Conservation (phyloP, 2,888 invertebrate genomes). For the Pegoplata infirma region DNA sequence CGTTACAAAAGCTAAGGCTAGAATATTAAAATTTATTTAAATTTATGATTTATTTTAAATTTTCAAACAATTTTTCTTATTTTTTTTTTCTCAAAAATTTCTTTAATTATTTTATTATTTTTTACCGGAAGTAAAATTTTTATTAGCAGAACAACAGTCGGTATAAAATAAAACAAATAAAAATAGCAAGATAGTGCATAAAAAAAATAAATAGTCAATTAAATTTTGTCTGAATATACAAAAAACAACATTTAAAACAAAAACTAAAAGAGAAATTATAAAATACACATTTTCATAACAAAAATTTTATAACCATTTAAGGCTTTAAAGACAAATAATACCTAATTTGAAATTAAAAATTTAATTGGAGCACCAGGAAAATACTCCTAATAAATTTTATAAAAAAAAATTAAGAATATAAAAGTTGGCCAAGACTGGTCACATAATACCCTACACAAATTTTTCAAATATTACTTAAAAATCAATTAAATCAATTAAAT, state of each 20-base stretch:
- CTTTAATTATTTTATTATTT: background rate
- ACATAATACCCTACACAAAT: too few relatives aligned
- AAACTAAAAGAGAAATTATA: background rate
- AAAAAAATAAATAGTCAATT: background rate
- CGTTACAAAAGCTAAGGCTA: too few relatives aligned
- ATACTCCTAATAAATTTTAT: background rate
- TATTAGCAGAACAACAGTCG: background rate
- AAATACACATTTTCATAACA: background rate
- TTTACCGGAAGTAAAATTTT: constrained; percentile 21
- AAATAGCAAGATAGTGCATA: background rate
- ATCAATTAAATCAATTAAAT: too few relatives aligned
- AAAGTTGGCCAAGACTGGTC: too few relatives aligned
- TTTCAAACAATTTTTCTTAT: too few relatives aligned
- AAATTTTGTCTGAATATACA: background rate
- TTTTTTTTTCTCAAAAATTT: background rate
- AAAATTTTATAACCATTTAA: background rate
- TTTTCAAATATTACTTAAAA: too few relatives aligned
- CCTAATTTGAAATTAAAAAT: background rate
- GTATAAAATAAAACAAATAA: background rate
- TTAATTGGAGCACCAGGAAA: background rate
- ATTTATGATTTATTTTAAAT: too few relatives aligned
- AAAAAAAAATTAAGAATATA: background rate
- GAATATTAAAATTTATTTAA: too few relatives aligned
- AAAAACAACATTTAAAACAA: background rate
- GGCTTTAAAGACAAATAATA: background rate